phyloP scores from a whole-genome alignment of 2,888 invertebrate species.

The Orgyia antiqua region DNA sequence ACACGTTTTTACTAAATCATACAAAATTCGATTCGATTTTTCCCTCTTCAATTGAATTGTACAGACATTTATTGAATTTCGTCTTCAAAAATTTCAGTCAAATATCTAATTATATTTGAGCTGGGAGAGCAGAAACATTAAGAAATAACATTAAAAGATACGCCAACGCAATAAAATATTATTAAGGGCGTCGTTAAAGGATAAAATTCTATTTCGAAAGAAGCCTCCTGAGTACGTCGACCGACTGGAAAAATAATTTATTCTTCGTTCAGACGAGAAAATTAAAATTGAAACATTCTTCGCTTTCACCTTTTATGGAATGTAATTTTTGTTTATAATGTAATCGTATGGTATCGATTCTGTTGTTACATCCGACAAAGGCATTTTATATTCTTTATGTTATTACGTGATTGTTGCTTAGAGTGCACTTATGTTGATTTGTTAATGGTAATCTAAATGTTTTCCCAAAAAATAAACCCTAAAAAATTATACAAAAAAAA shows the following conservation, averaged over 20 bases:
- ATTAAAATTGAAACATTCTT: constrained; percentile 40
- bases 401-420: too few relatives aligned
- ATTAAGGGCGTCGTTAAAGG: constrained; percentile 34
- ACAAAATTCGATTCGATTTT: constrained; percentile 39
- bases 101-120: constrained; percentile 17
- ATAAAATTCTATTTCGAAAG: constrained; percentile 40
- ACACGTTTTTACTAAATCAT: constrained; percentile 41
- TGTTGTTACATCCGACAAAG: neutral
- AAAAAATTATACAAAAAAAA: too few relatives aligned
- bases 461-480: too few relatives aligned
- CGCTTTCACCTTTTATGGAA: constrained; percentile 21
- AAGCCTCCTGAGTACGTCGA: constrained; percentile 27
- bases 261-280: constrained; percentile 33
- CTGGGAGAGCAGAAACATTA: constrained; percentile 14
- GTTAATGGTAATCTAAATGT: too few relatives aligned
- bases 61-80: constrained; percentile 11
- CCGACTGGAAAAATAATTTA: constrained; percentile 42
- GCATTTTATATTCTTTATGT: too few relatives aligned
- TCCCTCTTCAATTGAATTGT: constrained; percentile 16
- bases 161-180: constrained; percentile 26
- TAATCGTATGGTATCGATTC: constrained; percentile 2
- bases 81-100: constrained; percentile 3
- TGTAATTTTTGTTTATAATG: constrained; percentile 13
- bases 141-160: constrained; percentile 26
- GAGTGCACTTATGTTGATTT: too few relatives aligned